Base-by-base conservation (phyloP, 1,140 invertebrate genomes). In the Semibalanus balanoides region DNA sequence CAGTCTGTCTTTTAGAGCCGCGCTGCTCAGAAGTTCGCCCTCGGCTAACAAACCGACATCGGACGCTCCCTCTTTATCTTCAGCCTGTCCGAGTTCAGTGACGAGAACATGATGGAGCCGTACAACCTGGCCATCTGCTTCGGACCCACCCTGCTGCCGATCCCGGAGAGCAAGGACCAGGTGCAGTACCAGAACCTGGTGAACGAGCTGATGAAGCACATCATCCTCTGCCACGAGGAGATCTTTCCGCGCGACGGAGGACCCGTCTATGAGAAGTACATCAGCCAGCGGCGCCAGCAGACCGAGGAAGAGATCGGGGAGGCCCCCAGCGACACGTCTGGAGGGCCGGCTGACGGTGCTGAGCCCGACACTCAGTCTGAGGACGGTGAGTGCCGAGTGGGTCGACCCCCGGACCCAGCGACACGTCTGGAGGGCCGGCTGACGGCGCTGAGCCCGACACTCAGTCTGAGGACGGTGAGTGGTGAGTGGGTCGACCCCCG, bases 91-190 rank as follows among this genome's bases (percentile, higher is more conserved):
- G 93, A 96, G 84, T 95, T 93, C 84, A 92, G 92, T 80, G 94
- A 96, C 82, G 93, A 96, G 83, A 98, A 97, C 83, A 97, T 97
- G 95, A 98, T 98, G 96, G 95, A 98, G 84, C 93, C 95, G 0
- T 97, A 96, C 85, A 98, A 98, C 85, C 86, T 98, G 78, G 95
- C 96, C 31, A 96, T 98, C 82, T 98, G 96, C 85, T 96, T 98
- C 83, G 96, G 95, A n/a, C 96, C 96, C 40, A 97, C 96, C 29
- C 87, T 98, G 77, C 90, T 98, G 77, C 94, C 94, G n/a, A 95
- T 97, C 25, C 94, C 95, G 31, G 94, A 96, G 80, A 94, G 95
- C 82, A 93, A 93, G 82, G 94, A 97, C 85, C 94, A 96, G 85
- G 94, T 97, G 29, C 92, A 94, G 79, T 95, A 93, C 85, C 94